Evolutionary conservation across 1,140 invertebrate genomes (phyloP), one percentile per base, ranked within the genome.

Genomic region (Zeugodacus cucurbitae): DNA sequence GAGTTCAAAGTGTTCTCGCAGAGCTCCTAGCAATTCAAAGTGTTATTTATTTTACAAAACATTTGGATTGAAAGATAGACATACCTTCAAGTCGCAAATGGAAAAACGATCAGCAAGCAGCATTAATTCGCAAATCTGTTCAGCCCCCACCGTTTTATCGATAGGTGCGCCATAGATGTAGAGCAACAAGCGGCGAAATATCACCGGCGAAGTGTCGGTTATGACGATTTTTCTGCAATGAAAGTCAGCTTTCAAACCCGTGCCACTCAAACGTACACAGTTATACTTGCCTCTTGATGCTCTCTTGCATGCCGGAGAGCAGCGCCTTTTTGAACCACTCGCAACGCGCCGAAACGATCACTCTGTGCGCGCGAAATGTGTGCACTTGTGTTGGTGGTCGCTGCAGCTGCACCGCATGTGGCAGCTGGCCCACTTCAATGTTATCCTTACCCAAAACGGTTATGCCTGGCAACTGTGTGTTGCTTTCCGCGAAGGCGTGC

Each of bases 281-380:
- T 74, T 22, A 26, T 44, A 58, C 59, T 92, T 91, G 95, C 95
- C 95, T 95, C 90, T 96, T 95, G 89, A 96, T 96, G 5, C 95
- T 95, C 93, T 96, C 96, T 90, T 95, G 94, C 96, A 96, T 96
- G 54, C 96, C 96, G 88, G 95, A 96, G 37, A 96, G 94, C 3
- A 96, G 91, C 0, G 96, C 96, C 89, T 96, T 94, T 57, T 95
- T 93, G 91, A 96, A 96, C 96, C 96, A 96, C 90, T 96, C 95
- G 93, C 96, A 96, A 74, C 92, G 90, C 0, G 96, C 94, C 41
- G 96, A 95, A 10, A 96, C 95, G 57, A 96, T 95, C 7, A 96
- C 95, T 88, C 96, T 94, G 91, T 96, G 96, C 4, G 96, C 96
- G 89, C 94, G 91, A 78, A 95, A 93, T 88, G 90, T 93, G 87